Base-by-base conservation (phyloP, 2,797 vertebrate species). In the Gila robusta region DNA sequence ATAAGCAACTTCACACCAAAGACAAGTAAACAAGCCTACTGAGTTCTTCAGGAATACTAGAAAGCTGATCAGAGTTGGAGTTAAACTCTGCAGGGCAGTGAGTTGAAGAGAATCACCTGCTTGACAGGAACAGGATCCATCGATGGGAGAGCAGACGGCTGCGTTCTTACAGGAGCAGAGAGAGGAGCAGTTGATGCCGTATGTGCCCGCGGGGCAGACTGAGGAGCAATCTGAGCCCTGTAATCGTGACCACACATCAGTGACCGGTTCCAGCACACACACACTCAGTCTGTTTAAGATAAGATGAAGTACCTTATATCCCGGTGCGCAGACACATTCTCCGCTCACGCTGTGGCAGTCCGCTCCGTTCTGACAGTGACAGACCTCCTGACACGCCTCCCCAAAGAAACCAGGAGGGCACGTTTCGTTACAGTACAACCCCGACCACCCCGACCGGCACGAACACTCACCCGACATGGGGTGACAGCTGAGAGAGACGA, bases 381-480 rank as follows among this genome's bases (percentile, higher is more conserved):
- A 99, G 91, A 98, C 95, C 93, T 98, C 96, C 88, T 94, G 96
- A 94, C 98, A 99, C 6, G 95, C 95, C 92, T 97, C 90, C 4
- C 98, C 98, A 0, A 96, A 98, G 93, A 98, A 98, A 23, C 98
- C 97, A 0, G 97, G 97, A 21, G 97, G 93, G 87, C 98, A 99
- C 0, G 97, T 98, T 92, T 99, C 98, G 0, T 99, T 98, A 93
- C 98, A 99, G 95, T 97, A 98, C 35, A 98, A 96, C 39, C 98
- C 98, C 2, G 98, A 96, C 98, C 97, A 98, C 83, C 98, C 98
- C 0, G 96, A 93, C 89, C 91, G 94, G 93, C 98, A 99, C 52
- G 94, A 93, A 89, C 98, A 99, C 93, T 98, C 97, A 44, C 98
- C 98, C 89, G 98, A 98, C 96, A 98, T 96, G 17, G 98, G 98